Percentiles rank a stretch among this genome's conserved stretches.
Evolutionary conservation across 1,140 invertebrate genomes (phyloP).

Genomic region (Papilio polyxenes): DNA sequence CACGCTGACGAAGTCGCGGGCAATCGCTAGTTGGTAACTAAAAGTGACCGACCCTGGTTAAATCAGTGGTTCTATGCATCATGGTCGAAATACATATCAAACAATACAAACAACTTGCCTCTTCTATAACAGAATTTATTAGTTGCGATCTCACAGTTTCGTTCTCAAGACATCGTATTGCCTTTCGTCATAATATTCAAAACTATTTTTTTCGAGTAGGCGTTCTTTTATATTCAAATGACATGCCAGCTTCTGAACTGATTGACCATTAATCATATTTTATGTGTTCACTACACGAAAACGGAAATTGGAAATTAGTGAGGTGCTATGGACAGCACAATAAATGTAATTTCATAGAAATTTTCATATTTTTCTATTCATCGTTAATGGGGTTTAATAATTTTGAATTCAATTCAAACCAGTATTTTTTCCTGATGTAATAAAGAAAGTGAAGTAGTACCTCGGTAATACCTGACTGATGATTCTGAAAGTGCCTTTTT

Average conservation of each 20-base stretch:
- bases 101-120: background rate
- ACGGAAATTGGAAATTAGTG: slow-evolving; percentile 37
- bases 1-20: too few species aligned
- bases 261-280: slow-evolving; percentile 39
- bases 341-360: background rate
- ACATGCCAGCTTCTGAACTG: slow-evolving; percentile 32
- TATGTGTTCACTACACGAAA: slow-evolving; percentile 35
- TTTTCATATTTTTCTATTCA: background rate
- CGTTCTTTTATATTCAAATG: slow-evolving; percentile 35
- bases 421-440: background rate
- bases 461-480: too few species aligned
- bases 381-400: slow-evolving; percentile 4
- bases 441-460: background rate
- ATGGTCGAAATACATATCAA: too few species aligned
- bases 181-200: background rate
- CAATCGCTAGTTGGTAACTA: too few species aligned
- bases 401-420: background rate
- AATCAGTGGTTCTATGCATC: too few species aligned
- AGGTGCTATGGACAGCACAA: slow-evolving; percentile 28
- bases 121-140: background rate
- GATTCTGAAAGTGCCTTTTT: too few species aligned
- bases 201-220: slow-evolving; percentile 32
- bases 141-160: background rate
- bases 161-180: background rate
- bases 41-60: too few species aligned